phyloP scores from a whole-genome alignment of 2,113 vertebrate genomes.

The Microcebus griseorufus region DNA sequence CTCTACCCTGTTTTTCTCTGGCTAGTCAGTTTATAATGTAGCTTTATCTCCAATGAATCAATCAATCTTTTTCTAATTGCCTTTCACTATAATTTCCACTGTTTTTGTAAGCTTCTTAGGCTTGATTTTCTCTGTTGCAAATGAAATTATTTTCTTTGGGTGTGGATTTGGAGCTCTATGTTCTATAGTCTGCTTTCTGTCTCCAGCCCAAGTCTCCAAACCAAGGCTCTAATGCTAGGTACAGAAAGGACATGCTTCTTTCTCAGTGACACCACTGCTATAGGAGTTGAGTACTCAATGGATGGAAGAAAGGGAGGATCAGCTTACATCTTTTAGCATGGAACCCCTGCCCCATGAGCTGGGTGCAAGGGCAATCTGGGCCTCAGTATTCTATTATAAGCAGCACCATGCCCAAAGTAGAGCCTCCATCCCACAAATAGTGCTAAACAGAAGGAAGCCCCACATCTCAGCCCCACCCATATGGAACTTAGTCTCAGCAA shows the following conservation, averaged over 20 bases:
- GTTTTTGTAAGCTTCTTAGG: background rate
- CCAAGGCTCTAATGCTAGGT: background rate
- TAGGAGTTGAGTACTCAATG: background rate
- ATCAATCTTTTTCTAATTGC: background rate
- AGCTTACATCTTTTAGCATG: background rate
- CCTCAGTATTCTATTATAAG: background rate
- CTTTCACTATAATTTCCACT: background rate
- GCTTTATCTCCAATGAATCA: background rate
- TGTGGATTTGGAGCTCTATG: background rate
- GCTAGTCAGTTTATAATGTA: background rate
- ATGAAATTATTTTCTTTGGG: background rate
- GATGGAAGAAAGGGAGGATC: background rate
- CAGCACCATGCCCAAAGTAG: background rate
- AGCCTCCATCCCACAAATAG: background rate
- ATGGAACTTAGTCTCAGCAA: background rate
- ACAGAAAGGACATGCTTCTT: background rate
- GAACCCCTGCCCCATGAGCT: background rate
- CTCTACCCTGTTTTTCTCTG: background rate
- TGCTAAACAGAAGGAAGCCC: background rate
- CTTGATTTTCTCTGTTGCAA: background rate
- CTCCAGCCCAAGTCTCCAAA: background rate
- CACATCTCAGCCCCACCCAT: background rate
- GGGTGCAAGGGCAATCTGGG: background rate
- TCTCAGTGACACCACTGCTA: background rate
- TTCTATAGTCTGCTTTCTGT: background rate